These are phyloP conservation scores for Okamejei kenojei DNA, from an alignment of 2,797 vertebrate genomes.

Conservation along the genomic window DNA sequence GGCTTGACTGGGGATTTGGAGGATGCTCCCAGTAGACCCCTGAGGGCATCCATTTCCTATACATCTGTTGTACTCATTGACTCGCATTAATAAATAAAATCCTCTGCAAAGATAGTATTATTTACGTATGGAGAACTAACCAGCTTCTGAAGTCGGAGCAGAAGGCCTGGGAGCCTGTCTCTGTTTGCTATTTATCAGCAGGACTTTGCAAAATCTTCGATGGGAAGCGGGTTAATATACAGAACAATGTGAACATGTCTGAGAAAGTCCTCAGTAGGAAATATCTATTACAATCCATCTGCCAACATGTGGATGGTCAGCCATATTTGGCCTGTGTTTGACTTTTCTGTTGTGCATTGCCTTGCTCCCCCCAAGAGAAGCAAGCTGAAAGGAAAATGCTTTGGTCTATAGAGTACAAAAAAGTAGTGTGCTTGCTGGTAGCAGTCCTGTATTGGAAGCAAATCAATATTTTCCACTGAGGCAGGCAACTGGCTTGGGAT, in stretches of 20 bases:
- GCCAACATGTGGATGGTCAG: background rate
- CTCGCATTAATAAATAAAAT: background rate
- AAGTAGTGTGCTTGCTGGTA: background rate
- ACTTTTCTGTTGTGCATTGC: background rate
- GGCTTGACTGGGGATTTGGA: background rate
- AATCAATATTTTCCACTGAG: conserved; percentile 28
- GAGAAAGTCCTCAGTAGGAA: background rate
- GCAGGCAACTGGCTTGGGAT: background rate
- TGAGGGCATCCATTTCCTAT: background rate
- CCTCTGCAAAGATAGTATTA: background rate
- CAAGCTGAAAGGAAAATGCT: background rate
- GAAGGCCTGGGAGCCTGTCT: background rate
- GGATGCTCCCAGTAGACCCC: too few species aligned
- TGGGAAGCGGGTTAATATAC: background rate
- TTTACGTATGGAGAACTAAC: background rate
- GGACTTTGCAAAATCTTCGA: background rate
- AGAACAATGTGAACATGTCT: background rate
- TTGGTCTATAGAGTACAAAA: background rate
- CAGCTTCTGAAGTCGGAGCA: background rate
- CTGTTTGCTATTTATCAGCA: background rate
- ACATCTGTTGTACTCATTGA: background rate
- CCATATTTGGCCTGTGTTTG: background rate
- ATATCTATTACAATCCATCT: background rate
- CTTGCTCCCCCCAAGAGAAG: background rate
- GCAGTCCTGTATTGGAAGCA: background rate